Evolutionary conservation across 2,113 vertebrate genomes (phyloP).

Genomic region (Neomonachus schauinslandi): DNA sequence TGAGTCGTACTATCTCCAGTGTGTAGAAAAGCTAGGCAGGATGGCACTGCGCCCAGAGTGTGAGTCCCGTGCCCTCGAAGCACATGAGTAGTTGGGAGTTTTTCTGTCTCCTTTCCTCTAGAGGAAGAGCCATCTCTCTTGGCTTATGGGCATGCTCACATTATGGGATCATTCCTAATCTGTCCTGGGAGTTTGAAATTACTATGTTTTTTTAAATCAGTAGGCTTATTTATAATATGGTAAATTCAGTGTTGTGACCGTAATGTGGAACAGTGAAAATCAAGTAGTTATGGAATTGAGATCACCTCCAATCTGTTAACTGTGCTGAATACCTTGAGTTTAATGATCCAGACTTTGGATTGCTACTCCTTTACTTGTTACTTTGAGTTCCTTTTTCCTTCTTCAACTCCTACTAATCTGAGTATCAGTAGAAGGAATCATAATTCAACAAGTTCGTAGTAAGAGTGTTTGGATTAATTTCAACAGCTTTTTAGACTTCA

Average conservation of each 20-base stretch:
- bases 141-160: not conserved
- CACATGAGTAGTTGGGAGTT: not conserved
- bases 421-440: not conserved
- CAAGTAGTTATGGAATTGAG: not conserved
- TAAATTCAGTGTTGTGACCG: not conserved
- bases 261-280: not conserved
- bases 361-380: not conserved
- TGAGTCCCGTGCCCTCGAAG: not conserved
- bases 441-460: not conserved
- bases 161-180: not conserved
- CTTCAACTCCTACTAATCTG: not conserved
- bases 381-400: not conserved
- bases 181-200: not conserved
- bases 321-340: not conserved
- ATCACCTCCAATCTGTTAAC: not conserved
- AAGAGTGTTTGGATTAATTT: conserved; percentile 8
- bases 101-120: not conserved
- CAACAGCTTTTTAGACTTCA: not conserved
- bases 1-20: conserved; percentile 40
- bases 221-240: not conserved
- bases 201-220: conserved; percentile 32
- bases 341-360: not conserved
- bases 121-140: not conserved
- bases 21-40: not conserved
- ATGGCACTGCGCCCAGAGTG: not conserved